Evolutionary conservation across 2,797 vertebrate species (phyloP), one percentile per base, ranked within the genome.

Genomic region (Florisuga fusca): DNA sequence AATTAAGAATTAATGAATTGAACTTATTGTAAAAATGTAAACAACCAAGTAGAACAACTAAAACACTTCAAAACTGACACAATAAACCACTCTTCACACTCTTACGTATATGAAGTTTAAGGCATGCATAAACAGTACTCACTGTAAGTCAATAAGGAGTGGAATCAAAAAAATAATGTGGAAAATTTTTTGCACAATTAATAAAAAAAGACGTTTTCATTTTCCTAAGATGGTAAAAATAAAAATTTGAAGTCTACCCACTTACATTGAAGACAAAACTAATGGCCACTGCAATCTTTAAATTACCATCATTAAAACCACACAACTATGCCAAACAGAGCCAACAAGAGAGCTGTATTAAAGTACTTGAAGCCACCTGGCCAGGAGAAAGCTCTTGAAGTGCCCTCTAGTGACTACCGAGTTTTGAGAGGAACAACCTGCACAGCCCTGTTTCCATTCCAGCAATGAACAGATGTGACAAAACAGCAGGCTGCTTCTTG

Each of bases 391-490:
- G 62, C 33, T 81, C 78, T 25, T 51, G 20, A 89, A 81, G 66
- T 87, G 95, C 91, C 94, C 87, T 67, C 94, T 96, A 90, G 94
- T 64, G 92, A 93, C 91, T 6, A 18, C 8, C 10, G 8, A 10
- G 17, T 54, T 61, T 69, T 19, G 16, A 19, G 41, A 67, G 23
- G 26, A 59, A 75, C 36, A 78, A 55, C 75, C 7, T 12, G 9
- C 71, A 41, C 29, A 57, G 53, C 7, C 29, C 9, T 4, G 17
- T 12, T 86, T 17, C 27, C 13, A 33, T 34, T 79, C 43, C 45
- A 72, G 36, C 51, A 59, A 26, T 4, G 25, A 80, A n/a, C 1
- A 46, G 34, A 57, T 3, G 43, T 50, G 29, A 22, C 22, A 51
- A 64, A 92, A 31, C 17, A n/a, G 76, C 10, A 43, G 12, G 63